phyloP scores from a whole-genome alignment of 2,888 invertebrate genomes.

The Unio pictorum region DNA sequence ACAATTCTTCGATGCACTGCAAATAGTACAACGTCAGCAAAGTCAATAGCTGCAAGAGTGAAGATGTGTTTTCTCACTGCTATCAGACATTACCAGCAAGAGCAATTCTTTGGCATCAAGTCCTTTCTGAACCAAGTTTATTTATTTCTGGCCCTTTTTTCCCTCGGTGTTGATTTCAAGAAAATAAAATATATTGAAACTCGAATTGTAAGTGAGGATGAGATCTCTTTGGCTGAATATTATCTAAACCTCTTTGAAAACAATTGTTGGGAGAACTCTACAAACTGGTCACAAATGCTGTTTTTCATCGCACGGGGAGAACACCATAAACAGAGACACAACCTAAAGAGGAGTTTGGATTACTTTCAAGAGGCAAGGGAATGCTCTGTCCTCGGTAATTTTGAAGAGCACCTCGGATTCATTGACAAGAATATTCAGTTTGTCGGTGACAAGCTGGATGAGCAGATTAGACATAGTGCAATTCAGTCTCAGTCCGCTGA shows the following conservation, averaged over 20 bases:
- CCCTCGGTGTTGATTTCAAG: conserved; percentile 19
- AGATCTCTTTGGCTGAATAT: conserved; percentile 14
- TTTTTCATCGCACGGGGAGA: conserved; percentile 18
- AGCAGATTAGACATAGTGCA: background rate
- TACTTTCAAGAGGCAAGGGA: conserved; percentile 9
- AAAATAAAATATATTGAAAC: conserved; percentile 8
- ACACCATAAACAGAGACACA: conserved; percentile 15
- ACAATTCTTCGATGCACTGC: conserved; percentile 9
- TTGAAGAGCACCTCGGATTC: conserved; percentile 11
- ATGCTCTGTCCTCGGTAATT: conserved; percentile 6
- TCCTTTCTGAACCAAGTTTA: conserved; percentile 26
- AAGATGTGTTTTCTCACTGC: conserved; percentile 20
- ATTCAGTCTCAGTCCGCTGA: background rate
- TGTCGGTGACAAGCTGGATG: conserved; percentile 1
- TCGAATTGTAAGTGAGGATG: conserved; percentile 2
- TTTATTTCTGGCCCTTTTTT: conserved; percentile 19
- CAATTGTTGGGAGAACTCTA: conserved; percentile 16
- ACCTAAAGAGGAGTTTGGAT: conserved; percentile 12
- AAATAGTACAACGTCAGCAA: conserved; percentile 6
- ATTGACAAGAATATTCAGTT: conserved; percentile 7
- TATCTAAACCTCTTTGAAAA: conserved; percentile 21
- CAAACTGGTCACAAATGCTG: conserved; percentile 22
- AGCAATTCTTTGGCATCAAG: conserved; percentile 13
- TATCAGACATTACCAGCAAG: conserved; percentile 16
- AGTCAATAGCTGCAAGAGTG: conserved; percentile 8